A percentile compares a stretch with the other conserved stretches of the same genome.
phyloP scores from a whole-genome alignment of 2,113 vertebrate species.

The Collichthys lucidus region DNA sequence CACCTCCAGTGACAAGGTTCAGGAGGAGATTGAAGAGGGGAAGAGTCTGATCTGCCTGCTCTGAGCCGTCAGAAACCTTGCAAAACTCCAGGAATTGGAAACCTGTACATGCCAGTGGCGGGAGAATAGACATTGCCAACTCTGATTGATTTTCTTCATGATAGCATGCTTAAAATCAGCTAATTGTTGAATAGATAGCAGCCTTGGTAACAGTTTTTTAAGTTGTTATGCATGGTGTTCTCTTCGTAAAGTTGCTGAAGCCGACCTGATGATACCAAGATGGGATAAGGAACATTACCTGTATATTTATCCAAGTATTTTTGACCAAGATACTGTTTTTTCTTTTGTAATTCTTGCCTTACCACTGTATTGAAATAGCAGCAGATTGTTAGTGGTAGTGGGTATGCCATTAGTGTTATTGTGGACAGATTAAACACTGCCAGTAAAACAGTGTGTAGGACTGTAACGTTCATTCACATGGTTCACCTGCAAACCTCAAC shows the following conservation, averaged over 20 bases:
- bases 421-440: slow-evolving; percentile 22
- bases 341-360: slow-evolving; percentile 35
- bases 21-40: slow-evolving; percentile 98
- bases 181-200: slow-evolving; percentile 19
- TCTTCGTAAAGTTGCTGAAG: neutral
- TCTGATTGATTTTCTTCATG: neutral
- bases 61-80: slow-evolving; percentile 75
- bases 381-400: slow-evolving; percentile 3
- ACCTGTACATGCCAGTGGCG: neutral
- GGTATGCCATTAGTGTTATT: slow-evolving; percentile 1
- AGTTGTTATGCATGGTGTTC: neutral
- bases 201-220: neutral
- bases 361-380: slow-evolving; percentile 40
- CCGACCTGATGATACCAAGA: slow-evolving; percentile 8
- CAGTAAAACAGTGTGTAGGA: slow-evolving; percentile 28
- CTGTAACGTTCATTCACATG: slow-evolving; percentile 36
- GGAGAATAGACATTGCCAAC: slow-evolving; percentile 4
- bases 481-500: slow-evolving; percentile 58
- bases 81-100: slow-evolving; percentile 3
- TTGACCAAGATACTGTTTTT: slow-evolving; percentile 36
- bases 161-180: slow-evolving; percentile 25
- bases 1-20: slow-evolving; percentile 98
- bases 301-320: neutral
- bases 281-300: neutral
- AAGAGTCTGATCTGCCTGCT: slow-evolving; percentile 97